Conservation (phyloP, 2,888 invertebrate genomes). For the Perizoma flavofasciatum region DNA sequence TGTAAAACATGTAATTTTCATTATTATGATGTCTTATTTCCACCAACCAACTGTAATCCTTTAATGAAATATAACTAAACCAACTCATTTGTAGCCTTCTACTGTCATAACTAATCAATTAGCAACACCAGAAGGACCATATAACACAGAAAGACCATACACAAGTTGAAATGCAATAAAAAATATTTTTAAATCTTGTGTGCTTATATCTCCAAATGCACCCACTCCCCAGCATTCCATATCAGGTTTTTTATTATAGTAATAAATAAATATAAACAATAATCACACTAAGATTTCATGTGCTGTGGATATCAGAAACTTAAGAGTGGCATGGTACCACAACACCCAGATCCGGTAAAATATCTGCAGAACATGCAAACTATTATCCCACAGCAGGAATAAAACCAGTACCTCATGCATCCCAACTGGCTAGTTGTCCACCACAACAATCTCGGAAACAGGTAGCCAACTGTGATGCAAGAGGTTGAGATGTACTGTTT, state of each 20-base stretch:
- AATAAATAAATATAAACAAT: no score
- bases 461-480: no score
- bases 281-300: no score
- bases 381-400: no score
- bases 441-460: no score
- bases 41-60: neutral
- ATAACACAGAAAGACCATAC: neutral
- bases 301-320: no score
- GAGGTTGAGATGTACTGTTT: no score
- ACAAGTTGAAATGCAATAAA: neutral
- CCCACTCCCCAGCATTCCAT: neutral
- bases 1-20: neutral
- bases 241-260: neutral
- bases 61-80: neutral
- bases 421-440: no score
- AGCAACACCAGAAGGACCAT: neutral
- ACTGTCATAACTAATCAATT: neutral
- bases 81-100: neutral
- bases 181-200: constrained; percentile 1
- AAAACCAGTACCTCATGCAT: no score
- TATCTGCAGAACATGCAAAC: no score
- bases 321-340: no score
- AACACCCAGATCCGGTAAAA: no score
- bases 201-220: constrained; percentile 3
- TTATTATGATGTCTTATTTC: neutral